phyloP scores from a whole-genome alignment of 2,888 invertebrate genomes.

The Ophion slaviceki region DNA sequence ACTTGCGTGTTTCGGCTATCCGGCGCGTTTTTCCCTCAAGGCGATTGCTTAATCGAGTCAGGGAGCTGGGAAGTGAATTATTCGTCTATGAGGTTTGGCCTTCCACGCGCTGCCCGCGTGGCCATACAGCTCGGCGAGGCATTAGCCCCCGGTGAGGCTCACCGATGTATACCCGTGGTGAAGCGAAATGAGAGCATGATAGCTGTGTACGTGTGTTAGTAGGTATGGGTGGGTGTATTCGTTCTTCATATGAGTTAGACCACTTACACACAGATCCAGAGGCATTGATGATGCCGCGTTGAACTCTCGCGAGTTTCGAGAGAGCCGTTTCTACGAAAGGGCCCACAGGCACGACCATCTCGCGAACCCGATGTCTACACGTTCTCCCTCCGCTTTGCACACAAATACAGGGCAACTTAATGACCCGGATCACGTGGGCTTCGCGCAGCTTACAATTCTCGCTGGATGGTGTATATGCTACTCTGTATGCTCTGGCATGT shows the following conservation, averaged over 20 bases:
- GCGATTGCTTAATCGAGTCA: constrained; percentile 73
- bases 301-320: constrained; percentile 48
- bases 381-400: constrained; percentile 23
- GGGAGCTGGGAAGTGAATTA: constrained; percentile 69
- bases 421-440: constrained; percentile 62
- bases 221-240: background rate
- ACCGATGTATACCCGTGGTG: constrained; percentile 24
- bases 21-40: constrained; percentile 31
- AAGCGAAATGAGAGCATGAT: constrained; percentile 29
- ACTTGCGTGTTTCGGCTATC: background rate
- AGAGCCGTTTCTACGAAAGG: constrained; percentile 61
- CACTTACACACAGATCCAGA: background rate
- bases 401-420: constrained; percentile 46
- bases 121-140: constrained; percentile 69
- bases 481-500: constrained; percentile 43
- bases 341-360: constrained; percentile 48
- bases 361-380: constrained; percentile 45
- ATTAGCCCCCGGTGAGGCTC: constrained; percentile 74
- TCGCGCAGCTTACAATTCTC: constrained; percentile 46
- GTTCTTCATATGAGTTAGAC: no score
- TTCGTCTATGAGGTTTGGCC: constrained; percentile 69
- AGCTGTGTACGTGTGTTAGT: background rate
- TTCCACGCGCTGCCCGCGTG: constrained; percentile 74
- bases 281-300: no score
- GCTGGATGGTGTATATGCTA: constrained; percentile 26